Conservation (phyloP, 2,888 invertebrate species). For the Sphinx pinastri region DNA sequence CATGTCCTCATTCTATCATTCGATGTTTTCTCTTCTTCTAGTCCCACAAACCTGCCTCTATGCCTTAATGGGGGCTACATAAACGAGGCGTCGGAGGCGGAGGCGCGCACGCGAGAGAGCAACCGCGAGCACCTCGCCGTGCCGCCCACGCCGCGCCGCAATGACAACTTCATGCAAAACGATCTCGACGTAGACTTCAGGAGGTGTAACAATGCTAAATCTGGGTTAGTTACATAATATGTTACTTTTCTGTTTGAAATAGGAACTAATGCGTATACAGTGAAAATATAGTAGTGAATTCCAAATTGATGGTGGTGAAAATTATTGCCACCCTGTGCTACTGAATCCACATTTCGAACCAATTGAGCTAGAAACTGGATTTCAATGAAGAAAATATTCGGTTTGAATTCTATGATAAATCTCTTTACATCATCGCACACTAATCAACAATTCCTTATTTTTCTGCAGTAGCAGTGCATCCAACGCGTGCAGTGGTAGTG, state of each 20-base stretch:
- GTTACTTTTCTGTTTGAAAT: too few relatives aligned
- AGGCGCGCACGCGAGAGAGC: constrained; percentile 68
- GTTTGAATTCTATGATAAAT: too few relatives aligned
- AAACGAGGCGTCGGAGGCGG: constrained; percentile 89
- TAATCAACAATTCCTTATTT: not conserved
- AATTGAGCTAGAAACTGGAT: too few relatives aligned
- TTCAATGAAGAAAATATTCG: too few relatives aligned
- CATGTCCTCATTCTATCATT: not conserved
- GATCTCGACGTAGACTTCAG: constrained; percentile 67
- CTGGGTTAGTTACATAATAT: constrained; percentile 61
- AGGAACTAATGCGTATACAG: too few relatives aligned
- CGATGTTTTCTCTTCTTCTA: constrained; percentile 51
- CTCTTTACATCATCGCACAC: too few relatives aligned
- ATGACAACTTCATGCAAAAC: constrained; percentile 47
- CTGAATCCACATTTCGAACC: too few relatives aligned
- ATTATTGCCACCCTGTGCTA: too few relatives aligned
- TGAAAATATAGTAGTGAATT: too few relatives aligned
- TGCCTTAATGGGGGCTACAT: constrained; percentile 91
- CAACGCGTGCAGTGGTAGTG: constrained; percentile 66
- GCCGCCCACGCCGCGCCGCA: constrained; percentile 48
- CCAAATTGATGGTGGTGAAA: too few relatives aligned
- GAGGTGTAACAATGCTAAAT: constrained; percentile 85
- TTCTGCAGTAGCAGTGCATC: constrained; percentile 47
- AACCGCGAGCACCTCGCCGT: constrained; percentile 56
- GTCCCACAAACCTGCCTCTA: constrained; percentile 87